phyloP scores from a whole-genome alignment of 2,113 vertebrate genomes.

The Paracanthobrama guichenoti region DNA sequence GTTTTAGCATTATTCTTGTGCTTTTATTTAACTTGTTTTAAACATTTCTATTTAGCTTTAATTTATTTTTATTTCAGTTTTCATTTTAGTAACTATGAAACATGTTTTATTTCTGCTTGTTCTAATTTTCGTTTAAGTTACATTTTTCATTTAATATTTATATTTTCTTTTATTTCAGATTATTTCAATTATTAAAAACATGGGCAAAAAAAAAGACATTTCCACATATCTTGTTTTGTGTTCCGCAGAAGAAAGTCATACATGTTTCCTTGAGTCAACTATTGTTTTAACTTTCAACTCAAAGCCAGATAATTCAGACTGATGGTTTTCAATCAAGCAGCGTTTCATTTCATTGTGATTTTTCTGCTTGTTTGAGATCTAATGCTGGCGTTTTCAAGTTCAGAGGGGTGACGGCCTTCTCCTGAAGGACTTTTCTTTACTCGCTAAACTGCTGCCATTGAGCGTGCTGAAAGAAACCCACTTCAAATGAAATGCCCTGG shows the following conservation, averaged over 20 bases:
- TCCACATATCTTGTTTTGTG: neutral
- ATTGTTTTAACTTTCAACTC: neutral
- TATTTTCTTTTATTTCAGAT: no score
- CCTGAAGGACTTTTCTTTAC: slow-evolving; percentile 39
- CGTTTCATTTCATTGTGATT: neutral
- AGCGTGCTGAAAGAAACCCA: slow-evolving; percentile 58
- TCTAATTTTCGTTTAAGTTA: no score
- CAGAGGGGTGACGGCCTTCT: neutral
- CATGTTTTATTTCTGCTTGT: no score
- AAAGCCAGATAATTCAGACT: neutral
- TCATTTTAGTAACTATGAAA: no score
- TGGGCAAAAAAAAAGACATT: neutral
- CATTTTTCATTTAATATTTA: no score
- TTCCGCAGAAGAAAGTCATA: neutral
- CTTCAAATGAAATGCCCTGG: slow-evolving; percentile 63
- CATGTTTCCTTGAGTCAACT: neutral
- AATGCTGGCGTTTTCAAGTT: neutral
- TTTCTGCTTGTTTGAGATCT: neutral
- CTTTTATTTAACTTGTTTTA: no score
- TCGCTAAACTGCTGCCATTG: slow-evolving; percentile 22
- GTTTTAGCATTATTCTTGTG: no score
- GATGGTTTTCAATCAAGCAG: neutral
- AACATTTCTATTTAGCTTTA: no score
- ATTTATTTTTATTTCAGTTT: no score
- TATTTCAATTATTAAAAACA: no score